Base-by-base conservation (phyloP, 2,888 invertebrate species). In the Aphidoletes aphidimyza region DNA sequence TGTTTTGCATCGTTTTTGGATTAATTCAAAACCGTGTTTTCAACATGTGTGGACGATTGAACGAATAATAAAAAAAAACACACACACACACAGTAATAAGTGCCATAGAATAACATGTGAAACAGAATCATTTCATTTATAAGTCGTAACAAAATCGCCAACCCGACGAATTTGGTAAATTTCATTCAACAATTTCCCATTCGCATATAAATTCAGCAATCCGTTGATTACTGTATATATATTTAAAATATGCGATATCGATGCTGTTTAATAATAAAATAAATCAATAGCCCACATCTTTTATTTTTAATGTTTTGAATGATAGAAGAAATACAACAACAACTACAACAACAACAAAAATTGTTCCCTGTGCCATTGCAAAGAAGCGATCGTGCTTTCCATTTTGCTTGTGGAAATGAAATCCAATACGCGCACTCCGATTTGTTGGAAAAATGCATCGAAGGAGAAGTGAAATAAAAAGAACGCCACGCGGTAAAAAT, bases 271-370 rank as follows among this genome's bases (percentile, higher is more conserved):
- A 69, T 30, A 69, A 69, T 69, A 69, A 69, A 69, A 69, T 69
- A 69, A 69, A 69, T 69, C 69, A 69, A 69, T 30, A n/a, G 69
- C 69, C 69, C 69, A 69, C 69, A 69, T 69, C 69, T 30, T 69
- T 69, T 54, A 3, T 14, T 47, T 17, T 47, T 19, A 2, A 3
- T 47, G 11, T 47, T 54, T 69, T 69, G 69, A 69, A 69, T 69
- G 69, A 69, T 69, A 69, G 69, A 69, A 69, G n/a, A n/a, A n/a
- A n/a, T n/a, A n/a, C n/a, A n/a, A n/a, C n/a, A n/a, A n/a, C n/a
- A n/a, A n/a, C n/a, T n/a, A n/a, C n/a, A n/a, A n/a, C n/a, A n/a
- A n/a, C n/a, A n/a, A n/a, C n/a, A n/a, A n/a, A n/a, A n/a, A n/a
- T n/a, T n/a, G n/a, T n/a, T n/a, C n/a, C n/a, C n/a, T n/a, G n/a